These are phyloP conservation scores for Petromus typicus DNA, from an alignment of 2,113 vertebrate species.

Conservation along the genomic window DNA sequence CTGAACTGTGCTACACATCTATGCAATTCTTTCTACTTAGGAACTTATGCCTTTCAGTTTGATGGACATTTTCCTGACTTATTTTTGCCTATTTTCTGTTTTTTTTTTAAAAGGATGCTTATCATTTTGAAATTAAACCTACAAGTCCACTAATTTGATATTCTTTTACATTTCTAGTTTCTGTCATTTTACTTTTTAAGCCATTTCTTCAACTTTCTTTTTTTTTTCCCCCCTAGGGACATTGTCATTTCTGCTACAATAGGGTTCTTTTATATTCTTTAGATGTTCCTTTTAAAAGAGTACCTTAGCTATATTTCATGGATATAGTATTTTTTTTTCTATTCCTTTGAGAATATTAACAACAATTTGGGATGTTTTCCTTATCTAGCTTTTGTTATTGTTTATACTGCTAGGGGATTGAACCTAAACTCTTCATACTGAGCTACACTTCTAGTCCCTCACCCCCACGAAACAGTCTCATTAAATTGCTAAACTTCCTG, in stretches of 20 bases:
- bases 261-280: neutral
- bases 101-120: neutral
- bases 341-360: conserved; percentile 15
- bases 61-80: conserved; percentile 22
- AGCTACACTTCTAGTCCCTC: neutral
- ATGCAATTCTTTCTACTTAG: neutral
- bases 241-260: conserved; percentile 39
- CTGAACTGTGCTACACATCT: neutral
- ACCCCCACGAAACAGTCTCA: neutral
- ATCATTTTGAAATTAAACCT: conserved; percentile 51
- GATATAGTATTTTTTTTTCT: neutral
- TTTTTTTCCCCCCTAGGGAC: conserved; percentile 14
- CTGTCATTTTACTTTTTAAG: neutral
- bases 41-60: conserved; percentile 32
- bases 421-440: neutral
- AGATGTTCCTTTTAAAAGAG: conserved; percentile 22
- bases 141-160: conserved; percentile 13
- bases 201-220: neutral
- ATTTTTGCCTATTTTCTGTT: neutral
- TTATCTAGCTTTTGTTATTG: neutral
- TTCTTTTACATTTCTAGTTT: conserved; percentile 39
- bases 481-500: neutral
- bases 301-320: conserved; percentile 6
- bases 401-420: neutral
- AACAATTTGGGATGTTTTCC: neutral